These are phyloP conservation scores for Acanthornis magna DNA, from an alignment of 2,797 vertebrate genomes.

Conservation along the genomic window DNA sequence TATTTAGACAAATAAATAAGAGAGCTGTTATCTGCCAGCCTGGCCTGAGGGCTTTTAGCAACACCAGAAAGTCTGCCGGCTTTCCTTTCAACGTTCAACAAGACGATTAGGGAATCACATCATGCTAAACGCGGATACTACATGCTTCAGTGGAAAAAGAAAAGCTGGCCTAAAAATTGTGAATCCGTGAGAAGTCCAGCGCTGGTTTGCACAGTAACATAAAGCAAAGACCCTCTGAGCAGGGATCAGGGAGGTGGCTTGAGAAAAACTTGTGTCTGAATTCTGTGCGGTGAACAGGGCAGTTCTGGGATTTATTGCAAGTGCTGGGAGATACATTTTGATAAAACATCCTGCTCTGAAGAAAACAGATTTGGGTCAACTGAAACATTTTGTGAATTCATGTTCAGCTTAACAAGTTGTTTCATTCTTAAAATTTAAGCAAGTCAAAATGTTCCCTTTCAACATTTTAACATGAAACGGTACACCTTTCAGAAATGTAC, in stretches of 20 bases:
- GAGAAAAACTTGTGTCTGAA: not conserved
- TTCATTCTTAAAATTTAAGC: conserved; percentile 43
- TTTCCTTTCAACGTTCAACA: conserved; percentile 56
- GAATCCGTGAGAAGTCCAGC: not conserved
- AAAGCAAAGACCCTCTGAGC: not conserved
- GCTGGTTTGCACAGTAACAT: not conserved
- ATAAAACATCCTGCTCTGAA: not conserved
- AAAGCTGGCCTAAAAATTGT: not conserved
- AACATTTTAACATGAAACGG: conserved; percentile 15
- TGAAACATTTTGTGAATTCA: conserved; percentile 24
- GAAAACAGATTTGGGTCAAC: conserved; percentile 60
- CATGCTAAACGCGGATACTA: not conserved
- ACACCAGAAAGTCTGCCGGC: conserved; percentile 52
- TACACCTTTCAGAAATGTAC: conserved; percentile 16
- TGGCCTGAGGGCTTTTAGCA: conserved; percentile 67
- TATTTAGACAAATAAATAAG: conserved; percentile 74
- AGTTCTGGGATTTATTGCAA: not conserved
- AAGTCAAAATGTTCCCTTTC: conserved; percentile 42
- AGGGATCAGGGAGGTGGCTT: not conserved
- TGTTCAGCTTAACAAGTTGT: conserved; percentile 29
- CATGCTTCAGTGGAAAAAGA: not conserved
- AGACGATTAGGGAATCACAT: conserved; percentile 28
- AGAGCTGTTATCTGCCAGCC: conserved; percentile 65
- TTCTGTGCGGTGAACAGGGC: not conserved
- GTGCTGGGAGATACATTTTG: not conserved